These are phyloP conservation scores for Trachythela sp. DNA, from an alignment of 64 coral and sea anemone genomes.

Conservation along the genomic window DNA sequence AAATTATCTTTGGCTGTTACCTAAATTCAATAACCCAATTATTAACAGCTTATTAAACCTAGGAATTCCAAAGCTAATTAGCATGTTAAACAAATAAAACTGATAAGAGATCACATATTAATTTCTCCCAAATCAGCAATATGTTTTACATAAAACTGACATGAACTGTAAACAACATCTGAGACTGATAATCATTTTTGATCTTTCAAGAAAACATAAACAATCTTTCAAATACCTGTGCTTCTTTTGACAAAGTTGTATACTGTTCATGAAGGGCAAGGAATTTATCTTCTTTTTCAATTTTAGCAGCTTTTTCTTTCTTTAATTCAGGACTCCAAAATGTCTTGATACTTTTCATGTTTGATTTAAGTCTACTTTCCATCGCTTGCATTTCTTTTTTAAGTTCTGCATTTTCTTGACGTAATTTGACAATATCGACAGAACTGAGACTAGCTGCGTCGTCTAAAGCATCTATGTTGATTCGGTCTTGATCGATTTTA, in stretches of 20 bases:
- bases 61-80: too few species aligned
- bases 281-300: conserved; percentile 70
- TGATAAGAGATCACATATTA: too few species aligned
- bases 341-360: conserved; percentile 96
- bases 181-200: not conserved
- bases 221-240: conserved; percentile 59
- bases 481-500: not conserved
- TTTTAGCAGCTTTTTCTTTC: conserved; percentile 86
- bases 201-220: not conserved
- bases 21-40: too few species aligned
- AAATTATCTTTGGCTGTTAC: too few species aligned
- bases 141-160: too few species aligned
- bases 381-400: conserved; percentile 91
- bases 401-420: conserved; percentile 79
- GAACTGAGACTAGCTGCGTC: not conserved
- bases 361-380: conserved; percentile 89
- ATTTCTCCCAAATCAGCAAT: too few species aligned
- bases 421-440: conserved; percentile 47
- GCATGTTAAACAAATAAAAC: too few species aligned
- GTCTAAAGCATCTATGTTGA: not conserved
- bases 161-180: too few species aligned
- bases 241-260: conserved; percentile 70
- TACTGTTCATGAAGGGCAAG: conserved; percentile 76
- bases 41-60: not conserved
- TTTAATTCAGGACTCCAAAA: conserved; percentile 99